phyloP scores from a whole-genome alignment of 2,797 vertebrate genomes.

The Amazona finschi region DNA sequence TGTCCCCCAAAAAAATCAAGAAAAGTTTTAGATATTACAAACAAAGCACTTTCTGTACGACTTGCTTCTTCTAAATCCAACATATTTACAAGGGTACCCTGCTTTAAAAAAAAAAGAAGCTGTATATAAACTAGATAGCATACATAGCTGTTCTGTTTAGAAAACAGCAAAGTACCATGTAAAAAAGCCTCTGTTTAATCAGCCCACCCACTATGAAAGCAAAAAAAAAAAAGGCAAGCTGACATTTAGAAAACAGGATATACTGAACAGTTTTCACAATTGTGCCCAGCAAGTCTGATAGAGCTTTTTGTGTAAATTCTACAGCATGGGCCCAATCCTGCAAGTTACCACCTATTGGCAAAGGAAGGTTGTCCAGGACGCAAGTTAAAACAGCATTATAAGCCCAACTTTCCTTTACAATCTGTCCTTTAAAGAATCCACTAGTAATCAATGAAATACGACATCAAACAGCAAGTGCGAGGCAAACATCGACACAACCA shows the following conservation, averaged over 20 bases:
- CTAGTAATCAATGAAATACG: background rate
- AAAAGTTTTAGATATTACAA: conserved; percentile 55
- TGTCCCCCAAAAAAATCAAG: background rate
- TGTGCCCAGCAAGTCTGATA: conserved; percentile 70
- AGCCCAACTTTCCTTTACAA: background rate
- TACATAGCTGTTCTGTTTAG: conserved; percentile 78
- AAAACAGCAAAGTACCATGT: conserved; percentile 77
- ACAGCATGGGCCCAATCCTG: background rate
- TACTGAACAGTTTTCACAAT: conserved; percentile 71
- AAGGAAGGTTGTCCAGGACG: background rate
- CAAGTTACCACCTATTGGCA: background rate
- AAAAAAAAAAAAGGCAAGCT: conserved; percentile 37
- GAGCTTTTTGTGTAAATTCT: conserved; percentile 59
- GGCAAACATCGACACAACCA: background rate
- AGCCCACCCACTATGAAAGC: conserved; percentile 77
- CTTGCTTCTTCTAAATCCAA: conserved; percentile 63
- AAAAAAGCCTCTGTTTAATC: conserved; percentile 75
- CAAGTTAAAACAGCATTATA: background rate
- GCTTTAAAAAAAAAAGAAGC: conserved; percentile 58
- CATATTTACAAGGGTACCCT: conserved; percentile 67
- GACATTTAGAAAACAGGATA: conserved; percentile 69
- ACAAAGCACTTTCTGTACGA: conserved; percentile 63
- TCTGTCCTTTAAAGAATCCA: background rate
- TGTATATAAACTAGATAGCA: conserved; percentile 79
- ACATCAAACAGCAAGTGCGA: background rate